Base-by-base conservation (phyloP, 2,113 vertebrate species). In the Mastomys natalensis region DNA sequence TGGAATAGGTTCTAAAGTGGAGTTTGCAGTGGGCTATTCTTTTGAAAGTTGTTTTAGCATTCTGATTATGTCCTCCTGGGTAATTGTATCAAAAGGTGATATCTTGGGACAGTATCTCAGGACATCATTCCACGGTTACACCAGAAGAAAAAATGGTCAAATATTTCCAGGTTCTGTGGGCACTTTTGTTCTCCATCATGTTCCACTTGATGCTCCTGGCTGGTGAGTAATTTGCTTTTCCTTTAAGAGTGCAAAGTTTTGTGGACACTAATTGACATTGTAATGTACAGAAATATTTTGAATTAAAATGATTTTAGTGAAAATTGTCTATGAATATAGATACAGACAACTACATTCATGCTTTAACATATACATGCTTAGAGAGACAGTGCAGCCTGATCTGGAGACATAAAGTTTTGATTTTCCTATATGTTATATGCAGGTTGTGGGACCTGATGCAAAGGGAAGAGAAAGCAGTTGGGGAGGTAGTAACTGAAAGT, bases 141-240 rank as follows among this genome's bases (percentile, higher is more conserved):
- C 19, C 58, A n/a, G 15, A 58, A 88, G 51, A 26, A 58, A 94
- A 93, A 85, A 97, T 97, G 91, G 73, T 48, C 78, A 91, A 60
- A 43, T 68, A 6, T 60, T 82, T 58, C 43, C 51, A 6, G 51
- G 5, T 68, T 26, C 26, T 91, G 31, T 85, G 53, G 7, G 96
- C 26, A 22, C 3, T 93, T 48, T 45, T 78, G 16, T 78, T 95
- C 81, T 94, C 94, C 58, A 31, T 43, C 26, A 11, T 64, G n/a
- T 62, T 73, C 13, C 31, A 77, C n/a, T 16, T 26, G 45, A 22
- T 34, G 1, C n/a, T 80, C 34, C 7, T 78, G 81, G 90, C n/a
- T 66, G 86, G 93, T 97, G n/a, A 97, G 97, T 97, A 72, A 31
- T 68, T 72, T 31, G 9, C 53, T 74, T 48, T 17, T 73, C 34